Evolutionary conservation across 2,888 invertebrate genomes (phyloP), one percentile per base, ranked within the genome.

Genomic region (Metellina segmentata): DNA sequence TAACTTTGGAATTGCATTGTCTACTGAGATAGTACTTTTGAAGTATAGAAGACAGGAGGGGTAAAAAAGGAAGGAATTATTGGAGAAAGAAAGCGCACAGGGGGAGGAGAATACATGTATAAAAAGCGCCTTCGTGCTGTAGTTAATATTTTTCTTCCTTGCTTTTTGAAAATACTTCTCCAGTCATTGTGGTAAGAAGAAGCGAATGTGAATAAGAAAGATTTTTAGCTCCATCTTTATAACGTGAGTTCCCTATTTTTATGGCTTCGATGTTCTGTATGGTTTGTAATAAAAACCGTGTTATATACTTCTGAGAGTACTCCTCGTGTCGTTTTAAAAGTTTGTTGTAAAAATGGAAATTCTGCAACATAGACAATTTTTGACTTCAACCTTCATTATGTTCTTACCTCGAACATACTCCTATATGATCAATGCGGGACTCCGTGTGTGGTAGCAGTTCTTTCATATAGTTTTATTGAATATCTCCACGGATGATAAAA

Each of bases 1-100:
- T 81, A 87, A 87, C 79, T 87, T 87, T 87, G 81, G 79, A 87
- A 87, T 87, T 87, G 87, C 87, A 87, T 81, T 87, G 87, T 87
- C 87, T 87, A 87, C 87, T 53, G 87, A 51, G 87, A 87, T 87
- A 81, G 77, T 85, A 85, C 71, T 85, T 85, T 85, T 85, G 53
- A 85, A 85, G 83, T 53, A 72, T 51, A n/a, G 71, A 19, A 51
- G 51, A 78, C 49, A 51, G n/a, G 77, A 48, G 19, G 51, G 19
- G 81, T 13, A 81, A 20, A 61, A 48, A 49, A 5, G 71, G 19
- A 49, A 61, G 61, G 11, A 16, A 61, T 61, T 61, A 48, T 74
- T 51, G 53, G 53, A 34, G 19, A 53, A 53, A 75, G 61, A 85
- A 48, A 16, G 52, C 51, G 6, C 20, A 20, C 74, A 85, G 4